Evolutionary conservation across 2,797 vertebrate genomes (phyloP).

Genomic region (Ptychobarbus kaznakovi): DNA sequence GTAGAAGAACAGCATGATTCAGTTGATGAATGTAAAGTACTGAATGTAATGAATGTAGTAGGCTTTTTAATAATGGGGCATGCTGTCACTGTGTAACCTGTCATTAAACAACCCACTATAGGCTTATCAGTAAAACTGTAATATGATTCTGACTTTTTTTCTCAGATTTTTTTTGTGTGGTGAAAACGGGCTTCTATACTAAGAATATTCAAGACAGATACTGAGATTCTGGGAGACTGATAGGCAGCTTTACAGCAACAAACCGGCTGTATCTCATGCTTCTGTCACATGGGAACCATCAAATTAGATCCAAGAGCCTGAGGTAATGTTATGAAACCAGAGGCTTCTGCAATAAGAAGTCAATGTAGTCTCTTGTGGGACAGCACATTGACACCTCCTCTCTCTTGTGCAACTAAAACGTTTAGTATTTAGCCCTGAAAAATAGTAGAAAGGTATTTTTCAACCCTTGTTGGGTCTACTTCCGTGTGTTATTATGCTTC

Average conservation of each 20-base stretch:
- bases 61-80: not conserved
- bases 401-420: not conserved
- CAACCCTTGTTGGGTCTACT: not conserved
- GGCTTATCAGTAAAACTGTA: not conserved
- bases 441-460: conserved; percentile 1
- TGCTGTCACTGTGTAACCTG: not conserved
- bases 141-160: not conserved
- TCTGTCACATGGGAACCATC: conserved; percentile 18
- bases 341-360: not conserved
- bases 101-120: not conserved
- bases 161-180: not conserved
- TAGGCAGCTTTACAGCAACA: not conserved
- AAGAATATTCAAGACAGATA: not conserved
- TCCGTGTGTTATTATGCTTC: not conserved
- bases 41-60: conserved; percentile 20
- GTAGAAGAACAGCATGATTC: conserved; percentile 7
- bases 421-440: not conserved
- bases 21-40: conserved; percentile 25
- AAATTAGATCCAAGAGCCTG: conserved; percentile 31
- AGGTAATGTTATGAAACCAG: conserved; percentile 36
- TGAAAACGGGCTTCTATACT: not conserved
- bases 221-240: not conserved
- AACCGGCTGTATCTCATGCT: conserved; percentile 24
- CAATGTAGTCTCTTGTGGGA: not conserved
- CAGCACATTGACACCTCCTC: conserved; percentile 20